Evolutionary conservation across 1,140 invertebrate genomes (phyloP), one percentile per base, ranked within the genome.

Genomic region (Cherax quadricarinatus): DNA sequence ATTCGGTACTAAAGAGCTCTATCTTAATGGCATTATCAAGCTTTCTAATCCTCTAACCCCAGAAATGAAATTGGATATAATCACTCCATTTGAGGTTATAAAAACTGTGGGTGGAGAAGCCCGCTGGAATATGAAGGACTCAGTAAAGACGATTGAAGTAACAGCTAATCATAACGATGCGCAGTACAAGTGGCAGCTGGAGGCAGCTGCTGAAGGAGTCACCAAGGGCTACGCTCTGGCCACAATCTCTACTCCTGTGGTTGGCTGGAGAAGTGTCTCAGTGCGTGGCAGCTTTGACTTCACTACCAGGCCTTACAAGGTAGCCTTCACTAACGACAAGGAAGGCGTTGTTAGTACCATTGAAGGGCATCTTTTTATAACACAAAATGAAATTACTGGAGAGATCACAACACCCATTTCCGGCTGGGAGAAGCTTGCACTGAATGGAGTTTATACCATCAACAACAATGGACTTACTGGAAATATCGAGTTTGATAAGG

Each of bases 401-500:
- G 78, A 91, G 48, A 18, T 86, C 30, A 86, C n/a, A n/a, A 91
- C 89, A 21, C 83, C 89, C 7, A 82, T 91, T 51, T 30, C 89
- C 10, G 84, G 60, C 16, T 91, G 84, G 84, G 89, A 91, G 60
- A 66, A 79, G 48, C 9, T 91, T 24, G 57, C n/a, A 30, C 41
- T 91, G 24, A 86, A 86, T 18, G 89, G 89, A 18, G 51, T 48
- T 73, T 86, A 86, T 30, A 81, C 53, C 57, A 10, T 60, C 16
- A 10, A 51, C 9, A 49, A 87, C 30, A 41, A 91, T 6, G 62
- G 21, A 30, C 49, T 91, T 5, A 21, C 78, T 53, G 84, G 73
- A 2, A 66, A 78, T 30, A 14, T 86, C 10, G 84, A 73, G 16
- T 57, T 86, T 48, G 79, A 53, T 41, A 49, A 53, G 3, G 53